phyloP scores from a whole-genome alignment of 37 sponge, comb jelly and placozoan species.

The Haliclona indistincta region DNA sequence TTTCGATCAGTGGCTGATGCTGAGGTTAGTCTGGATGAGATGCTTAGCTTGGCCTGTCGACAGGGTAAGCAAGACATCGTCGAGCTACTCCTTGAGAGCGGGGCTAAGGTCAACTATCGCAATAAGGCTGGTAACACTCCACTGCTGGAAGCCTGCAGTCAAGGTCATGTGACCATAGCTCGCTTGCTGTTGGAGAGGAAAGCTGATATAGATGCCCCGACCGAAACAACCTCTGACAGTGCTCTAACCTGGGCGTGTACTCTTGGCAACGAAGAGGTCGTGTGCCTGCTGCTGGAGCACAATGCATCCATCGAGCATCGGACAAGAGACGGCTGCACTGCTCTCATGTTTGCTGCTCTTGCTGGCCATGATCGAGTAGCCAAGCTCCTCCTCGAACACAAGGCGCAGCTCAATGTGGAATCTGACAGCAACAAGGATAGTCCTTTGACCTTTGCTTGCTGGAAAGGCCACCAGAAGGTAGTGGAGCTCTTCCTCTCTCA shows the following conservation, averaged over 20 bases:
- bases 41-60: constrained; percentile 97
- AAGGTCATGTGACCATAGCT: constrained; percentile 94
- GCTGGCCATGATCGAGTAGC: constrained; percentile 94
- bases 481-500: constrained; percentile 86
- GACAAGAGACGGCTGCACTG: constrained; percentile 98
- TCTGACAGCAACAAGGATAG: constrained; percentile 98
- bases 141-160: constrained; percentile 96
- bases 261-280: constrained; percentile 93
- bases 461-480: constrained; percentile 98
- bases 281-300: constrained; percentile 80
- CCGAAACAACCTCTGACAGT: constrained; percentile 95
- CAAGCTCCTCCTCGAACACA: constrained; percentile 81
- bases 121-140: constrained; percentile 99
- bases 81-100: constrained; percentile 94
- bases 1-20: constrained; percentile 68
- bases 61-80: constrained; percentile 99
- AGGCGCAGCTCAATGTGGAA: constrained; percentile 90
- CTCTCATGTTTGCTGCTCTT: constrained; percentile 96
- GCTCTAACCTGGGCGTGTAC: constrained; percentile 99
- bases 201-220: constrained; percentile 93
- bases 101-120: constrained; percentile 91
- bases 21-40: constrained; percentile 96
- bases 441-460: constrained; percentile 98
- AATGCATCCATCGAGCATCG: constrained; percentile 93
- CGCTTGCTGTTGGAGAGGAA: constrained; percentile 85